Conservation (phyloP, 2,113 vertebrate genomes). For the Machaerirhynchus nigripectus region DNA sequence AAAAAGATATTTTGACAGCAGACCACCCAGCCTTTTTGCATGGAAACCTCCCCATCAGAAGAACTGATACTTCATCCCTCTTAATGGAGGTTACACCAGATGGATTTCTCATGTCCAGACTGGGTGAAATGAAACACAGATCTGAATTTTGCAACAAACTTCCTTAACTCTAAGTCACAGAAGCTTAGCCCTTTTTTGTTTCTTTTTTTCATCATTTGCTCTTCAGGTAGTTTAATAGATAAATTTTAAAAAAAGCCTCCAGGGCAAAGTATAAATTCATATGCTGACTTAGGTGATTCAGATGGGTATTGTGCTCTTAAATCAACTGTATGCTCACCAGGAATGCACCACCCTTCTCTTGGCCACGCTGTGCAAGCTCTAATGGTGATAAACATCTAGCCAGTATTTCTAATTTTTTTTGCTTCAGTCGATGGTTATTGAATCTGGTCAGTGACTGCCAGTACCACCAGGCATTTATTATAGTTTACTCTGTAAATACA, state of each 20-base stretch:
- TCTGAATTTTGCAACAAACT: not conserved
- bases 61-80: not conserved
- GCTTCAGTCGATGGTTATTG: not conserved
- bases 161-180: not conserved
- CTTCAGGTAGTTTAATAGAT: not conserved
- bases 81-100: not conserved
- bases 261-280: not conserved
- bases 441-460: not conserved
- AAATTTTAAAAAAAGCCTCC: not conserved
- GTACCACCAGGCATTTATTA: not conserved
- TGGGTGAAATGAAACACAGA: not conserved
- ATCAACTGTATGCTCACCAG: not conserved
- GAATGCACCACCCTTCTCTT: not conserved
- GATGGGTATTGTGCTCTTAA: not conserved
- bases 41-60: not conserved
- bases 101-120: not conserved
- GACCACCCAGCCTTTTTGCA: not conserved
- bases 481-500: not conserved
- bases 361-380: rapidly evolving
- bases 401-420: not conserved
- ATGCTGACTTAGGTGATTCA: not conserved
- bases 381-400: not conserved
- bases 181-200: not conserved
- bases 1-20: not conserved
- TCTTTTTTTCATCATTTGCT: not conserved